phyloP scores from a whole-genome alignment of 2,797 vertebrate species.

The Selene dorsalis region DNA sequence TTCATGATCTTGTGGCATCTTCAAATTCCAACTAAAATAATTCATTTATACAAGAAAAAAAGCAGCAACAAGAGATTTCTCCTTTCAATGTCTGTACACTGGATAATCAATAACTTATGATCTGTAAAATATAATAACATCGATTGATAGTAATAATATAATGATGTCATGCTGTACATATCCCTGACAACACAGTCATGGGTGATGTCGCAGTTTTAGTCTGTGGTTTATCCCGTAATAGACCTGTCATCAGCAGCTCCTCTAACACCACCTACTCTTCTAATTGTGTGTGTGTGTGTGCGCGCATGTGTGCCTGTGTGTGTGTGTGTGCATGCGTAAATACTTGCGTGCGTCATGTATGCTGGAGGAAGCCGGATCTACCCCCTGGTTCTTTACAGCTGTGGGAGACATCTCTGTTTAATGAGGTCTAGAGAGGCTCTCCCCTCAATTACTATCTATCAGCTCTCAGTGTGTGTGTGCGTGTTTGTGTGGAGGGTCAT shows the following conservation, averaged over 20 bases:
- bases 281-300: constrained; percentile 46
- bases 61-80: too few species aligned
- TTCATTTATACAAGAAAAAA: neutral
- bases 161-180: constrained; percentile 7
- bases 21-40: neutral
- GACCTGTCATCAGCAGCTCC: constrained; percentile 56
- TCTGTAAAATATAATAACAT: neutral
- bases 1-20: too few species aligned
- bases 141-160: neutral
- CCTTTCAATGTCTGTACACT: too few species aligned
- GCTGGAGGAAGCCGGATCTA: constrained; percentile 66
- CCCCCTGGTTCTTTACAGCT: constrained; percentile 74
- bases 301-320: constrained; percentile 31
- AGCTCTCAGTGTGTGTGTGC: constrained; percentile 38
- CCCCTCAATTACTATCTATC: constrained; percentile 79
- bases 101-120: neutral
- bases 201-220: constrained; percentile 24
- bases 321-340: constrained; percentile 2
- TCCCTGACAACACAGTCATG: constrained; percentile 5
- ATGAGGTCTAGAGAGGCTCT: constrained; percentile 77
- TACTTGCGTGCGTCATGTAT: constrained; percentile 34
- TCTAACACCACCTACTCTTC: constrained; percentile 56
- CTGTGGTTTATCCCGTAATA: constrained; percentile 54
- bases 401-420: constrained; percentile 78
- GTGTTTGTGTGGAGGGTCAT: constrained; percentile 36